Conservation (phyloP, 2,888 invertebrate species). For the Drosophila pseudotalamancana region DNA sequence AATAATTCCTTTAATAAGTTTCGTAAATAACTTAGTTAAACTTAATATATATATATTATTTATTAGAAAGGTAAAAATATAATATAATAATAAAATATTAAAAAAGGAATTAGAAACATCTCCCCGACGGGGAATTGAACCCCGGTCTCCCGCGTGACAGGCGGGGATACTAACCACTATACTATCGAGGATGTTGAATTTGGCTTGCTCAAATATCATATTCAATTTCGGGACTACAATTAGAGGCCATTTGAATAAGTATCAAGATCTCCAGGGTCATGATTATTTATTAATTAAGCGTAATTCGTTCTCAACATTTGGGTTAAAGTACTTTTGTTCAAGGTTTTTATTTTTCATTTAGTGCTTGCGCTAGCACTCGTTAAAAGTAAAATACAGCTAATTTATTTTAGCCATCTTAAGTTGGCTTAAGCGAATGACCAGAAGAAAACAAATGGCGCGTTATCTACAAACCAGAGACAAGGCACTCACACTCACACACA, state of each 20-base stretch:
- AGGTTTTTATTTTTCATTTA: conserved; percentile 5
- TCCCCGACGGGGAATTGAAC: conserved; percentile 68
- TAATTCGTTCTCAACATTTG: conserved; percentile 54
- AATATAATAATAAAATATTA: too few relatives aligned
- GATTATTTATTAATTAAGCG: conserved; percentile 61
- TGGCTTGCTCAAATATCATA: fast-evolving
- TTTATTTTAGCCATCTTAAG: conserved; percentile 77
- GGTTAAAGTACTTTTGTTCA: conserved; percentile 15
- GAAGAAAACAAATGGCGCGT: conserved; percentile 72
- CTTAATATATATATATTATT: too few relatives aligned
- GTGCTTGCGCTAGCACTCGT: conserved; percentile 46
- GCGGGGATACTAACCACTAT: conserved; percentile 71
- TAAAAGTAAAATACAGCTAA: conserved; percentile 69
- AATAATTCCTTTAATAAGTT: too few relatives aligned
- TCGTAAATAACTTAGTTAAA: too few relatives aligned
- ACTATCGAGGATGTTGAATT: conserved; percentile 57
- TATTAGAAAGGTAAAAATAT: not conserved
- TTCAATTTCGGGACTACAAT: conserved; percentile 5
- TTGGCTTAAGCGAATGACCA: conserved; percentile 78
- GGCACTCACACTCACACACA: conserved; percentile 19
- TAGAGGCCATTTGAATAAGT: conserved; percentile 12
- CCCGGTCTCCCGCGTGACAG: conserved; percentile 68
- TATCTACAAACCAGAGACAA: conserved; percentile 62
- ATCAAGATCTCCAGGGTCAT: conserved; percentile 13
- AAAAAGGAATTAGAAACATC: not conserved